phyloP scores from a whole-genome alignment of 2,113 vertebrate species.

The Hydrolagus affinis region DNA sequence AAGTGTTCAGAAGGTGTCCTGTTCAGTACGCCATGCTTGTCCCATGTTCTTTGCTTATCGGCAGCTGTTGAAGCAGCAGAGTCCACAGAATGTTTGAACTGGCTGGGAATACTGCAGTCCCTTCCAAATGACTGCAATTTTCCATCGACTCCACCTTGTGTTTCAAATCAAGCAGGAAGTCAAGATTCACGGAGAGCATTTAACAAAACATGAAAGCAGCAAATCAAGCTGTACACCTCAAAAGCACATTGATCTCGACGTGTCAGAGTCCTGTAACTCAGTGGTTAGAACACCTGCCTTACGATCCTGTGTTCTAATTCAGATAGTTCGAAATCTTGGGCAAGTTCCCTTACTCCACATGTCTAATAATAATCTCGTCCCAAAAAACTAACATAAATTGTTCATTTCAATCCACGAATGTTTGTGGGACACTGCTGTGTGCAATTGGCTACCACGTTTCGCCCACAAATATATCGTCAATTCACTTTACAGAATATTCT shows the following conservation, averaged over 20 bases:
- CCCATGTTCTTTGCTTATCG: neutral
- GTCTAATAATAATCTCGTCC: no score
- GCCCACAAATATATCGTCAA: no score
- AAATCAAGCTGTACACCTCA: neutral
- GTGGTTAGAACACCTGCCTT: no score
- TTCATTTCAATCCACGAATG: no score
- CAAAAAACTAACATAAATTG: no score
- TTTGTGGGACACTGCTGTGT: no score
- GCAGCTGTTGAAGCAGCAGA: constrained; percentile 2
- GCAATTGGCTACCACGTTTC: no score
- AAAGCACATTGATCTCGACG: neutral
- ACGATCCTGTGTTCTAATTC: no score
- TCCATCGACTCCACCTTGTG: neutral
- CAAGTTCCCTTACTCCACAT: no score
- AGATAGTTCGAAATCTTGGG: no score
- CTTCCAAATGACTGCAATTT: constrained; percentile 13
- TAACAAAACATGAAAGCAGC: neutral
- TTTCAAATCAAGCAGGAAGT: constrained; percentile 1
- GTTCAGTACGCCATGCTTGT: neutral
- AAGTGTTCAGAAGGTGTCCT: neutral
- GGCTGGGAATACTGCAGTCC: neutral
- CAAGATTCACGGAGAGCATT: neutral
- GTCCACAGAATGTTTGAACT: neutral
- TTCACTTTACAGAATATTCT: no score
- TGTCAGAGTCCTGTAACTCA: no score